Evolutionary conservation across 2,888 invertebrate genomes (phyloP), one percentile per base, ranked within the genome.

Genomic region (Epirrhoe alternata): DNA sequence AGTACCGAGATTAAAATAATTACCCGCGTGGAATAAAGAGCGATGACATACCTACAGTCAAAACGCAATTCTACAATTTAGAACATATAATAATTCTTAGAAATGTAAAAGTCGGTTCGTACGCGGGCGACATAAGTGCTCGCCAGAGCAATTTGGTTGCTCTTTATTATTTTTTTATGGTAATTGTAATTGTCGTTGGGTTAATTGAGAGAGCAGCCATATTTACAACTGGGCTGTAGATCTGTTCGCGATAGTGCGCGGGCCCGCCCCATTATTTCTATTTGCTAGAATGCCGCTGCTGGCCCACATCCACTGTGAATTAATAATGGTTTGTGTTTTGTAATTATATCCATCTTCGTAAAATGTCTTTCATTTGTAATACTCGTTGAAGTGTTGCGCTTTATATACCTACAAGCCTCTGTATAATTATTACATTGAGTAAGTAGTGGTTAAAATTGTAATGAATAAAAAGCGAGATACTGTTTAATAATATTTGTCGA

Each of bases 101-200:
- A 77, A 76, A 74, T 77, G 75, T 79, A 74, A 77, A 73, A 71
- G 70, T 65, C 64, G 61, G 73, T 74, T 76, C 79, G 75, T 74
- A 77, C 70, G 71, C 74, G 72, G 76, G 74, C 75, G 76, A 77
- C 78, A 77, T 80, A 82, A 80, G 79, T 82, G 82, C 78, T 68
- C 75, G 72, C 77, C 69, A 78, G 77, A 77, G 85, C 85, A 86
- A 85, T 88, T 87, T 86, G 83, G 81, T 82, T 80, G 83, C 77
- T 82, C 86, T 89, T 89, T 88, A 88, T 89, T 88, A 82, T 85
- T 89, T 85, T 87, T 89, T 88, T 89, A 89, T 90, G 88, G 85
- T 86, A 87, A 89, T 89, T 85, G 81, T 86, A 88, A 89, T 87
- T 87, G 88, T 88, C 86, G 83, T 83, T 81, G 82, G 79, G 85